phyloP scores from a whole-genome alignment of 2,888 invertebrate species.

The Cephus nigrinus region DNA sequence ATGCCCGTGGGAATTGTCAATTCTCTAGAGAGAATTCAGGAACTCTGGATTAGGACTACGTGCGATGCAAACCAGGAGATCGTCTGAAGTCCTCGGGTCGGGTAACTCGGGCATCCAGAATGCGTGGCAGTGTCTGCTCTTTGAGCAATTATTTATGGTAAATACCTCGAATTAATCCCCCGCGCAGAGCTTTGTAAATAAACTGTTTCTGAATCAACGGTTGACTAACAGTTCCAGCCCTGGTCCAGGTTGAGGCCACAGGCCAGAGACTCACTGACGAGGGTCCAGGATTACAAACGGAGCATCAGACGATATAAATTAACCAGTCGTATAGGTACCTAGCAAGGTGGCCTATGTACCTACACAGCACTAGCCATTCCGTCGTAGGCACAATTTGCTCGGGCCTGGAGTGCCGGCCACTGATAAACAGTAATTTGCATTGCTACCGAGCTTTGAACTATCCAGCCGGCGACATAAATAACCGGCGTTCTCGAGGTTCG shows the following conservation, averaged over 20 bases:
- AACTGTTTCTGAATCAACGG: slow-evolving; percentile 45
- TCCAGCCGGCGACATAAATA: slow-evolving; percentile 37
- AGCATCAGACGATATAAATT: slow-evolving; percentile 35
- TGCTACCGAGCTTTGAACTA: slow-evolving; percentile 37
- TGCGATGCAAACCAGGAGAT: neutral
- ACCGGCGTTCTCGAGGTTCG: slow-evolving; percentile 12
- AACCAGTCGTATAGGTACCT: slow-evolving; percentile 10
- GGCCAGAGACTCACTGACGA: slow-evolving; percentile 37
- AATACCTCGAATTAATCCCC: slow-evolving; percentile 41
- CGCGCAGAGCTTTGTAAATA: slow-evolving; percentile 35
- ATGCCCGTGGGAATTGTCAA: neutral
- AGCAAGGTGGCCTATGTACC: slow-evolving; percentile 19
- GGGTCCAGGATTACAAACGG: slow-evolving; percentile 46
- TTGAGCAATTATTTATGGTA: slow-evolving; percentile 46
- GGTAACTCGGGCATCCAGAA: neutral
- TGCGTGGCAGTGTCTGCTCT: slow-evolving; percentile 21
- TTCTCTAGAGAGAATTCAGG: neutral
- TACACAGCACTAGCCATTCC: slow-evolving; percentile 32
- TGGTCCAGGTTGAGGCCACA: slow-evolving; percentile 7
- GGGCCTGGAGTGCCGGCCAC: slow-evolving; percentile 30
- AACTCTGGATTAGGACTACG: neutral
- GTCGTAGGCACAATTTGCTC: slow-evolving; percentile 39
- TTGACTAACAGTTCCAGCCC: slow-evolving; percentile 23
- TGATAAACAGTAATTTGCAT: slow-evolving; percentile 51
- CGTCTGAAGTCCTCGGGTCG: neutral